A percentile compares a stretch with the other conserved stretches of the same genome.
phyloP scores from a whole-genome alignment of 2,113 vertebrate species.

The Tonatia bakeri region DNA sequence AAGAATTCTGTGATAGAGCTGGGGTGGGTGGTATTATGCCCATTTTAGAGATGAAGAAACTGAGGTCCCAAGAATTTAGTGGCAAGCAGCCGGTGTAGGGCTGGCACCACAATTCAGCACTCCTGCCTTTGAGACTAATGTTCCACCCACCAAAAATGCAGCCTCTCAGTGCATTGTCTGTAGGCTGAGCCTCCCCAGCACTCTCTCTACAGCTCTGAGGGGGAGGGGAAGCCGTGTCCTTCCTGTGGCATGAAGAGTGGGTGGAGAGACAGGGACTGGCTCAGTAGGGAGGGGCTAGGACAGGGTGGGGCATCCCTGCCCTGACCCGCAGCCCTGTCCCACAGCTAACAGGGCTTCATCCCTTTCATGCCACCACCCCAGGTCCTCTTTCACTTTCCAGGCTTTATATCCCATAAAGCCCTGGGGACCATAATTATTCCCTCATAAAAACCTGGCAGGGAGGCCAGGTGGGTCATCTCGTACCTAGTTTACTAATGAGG shows the following conservation, averaged over 20 bases:
- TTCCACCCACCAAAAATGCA: background rate
- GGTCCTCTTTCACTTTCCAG: background rate
- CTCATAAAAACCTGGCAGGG: background rate
- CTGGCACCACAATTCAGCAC: background rate
- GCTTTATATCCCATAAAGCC: background rate
- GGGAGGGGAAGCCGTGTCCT: background rate
- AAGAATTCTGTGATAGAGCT: background rate
- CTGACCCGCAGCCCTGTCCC: background rate
- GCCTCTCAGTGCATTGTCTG: background rate
- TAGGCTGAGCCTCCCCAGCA: fast-evolving
- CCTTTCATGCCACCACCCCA: background rate
- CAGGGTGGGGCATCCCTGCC: background rate
- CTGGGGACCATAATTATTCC: background rate
- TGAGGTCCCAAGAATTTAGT: background rate
- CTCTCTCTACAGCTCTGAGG: background rate
- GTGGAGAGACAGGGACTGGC: background rate
- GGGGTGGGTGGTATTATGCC: background rate
- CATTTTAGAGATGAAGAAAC: background rate
- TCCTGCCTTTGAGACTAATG: background rate
- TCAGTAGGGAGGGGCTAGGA: background rate
- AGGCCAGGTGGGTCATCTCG: background rate
- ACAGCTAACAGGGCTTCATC: background rate
- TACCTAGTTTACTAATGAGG: background rate
- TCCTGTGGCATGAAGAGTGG: background rate
- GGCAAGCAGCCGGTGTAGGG: background rate